phyloP scores from a whole-genome alignment of 1,140 invertebrate species.

The Gerris buenoi region DNA sequence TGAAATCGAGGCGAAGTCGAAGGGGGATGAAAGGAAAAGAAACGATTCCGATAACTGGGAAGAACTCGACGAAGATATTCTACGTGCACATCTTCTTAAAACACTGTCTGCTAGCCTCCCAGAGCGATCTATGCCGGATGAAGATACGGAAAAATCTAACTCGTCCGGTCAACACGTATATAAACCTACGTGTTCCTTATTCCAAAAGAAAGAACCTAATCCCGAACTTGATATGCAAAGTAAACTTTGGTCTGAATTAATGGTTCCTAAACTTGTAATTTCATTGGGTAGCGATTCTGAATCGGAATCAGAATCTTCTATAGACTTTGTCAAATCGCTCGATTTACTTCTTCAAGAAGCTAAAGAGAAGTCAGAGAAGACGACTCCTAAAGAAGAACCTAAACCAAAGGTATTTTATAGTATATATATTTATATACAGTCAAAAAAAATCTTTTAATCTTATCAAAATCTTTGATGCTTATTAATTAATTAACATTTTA shows the following conservation, averaged over 20 bases:
- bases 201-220: constrained; percentile 3
- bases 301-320: background rate
- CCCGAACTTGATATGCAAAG: background rate
- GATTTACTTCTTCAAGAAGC: background rate
- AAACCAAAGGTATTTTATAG: background rate
- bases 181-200: background rate
- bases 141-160: background rate
- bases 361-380: background rate
- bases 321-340: background rate
- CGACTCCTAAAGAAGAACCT: background rate
- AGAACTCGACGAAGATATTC: constrained; percentile 15
- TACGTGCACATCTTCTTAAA: constrained; percentile 13
- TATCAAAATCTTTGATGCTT: no score
- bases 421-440: no score
- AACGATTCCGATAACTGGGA: constrained; percentile 11
- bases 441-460: no score
- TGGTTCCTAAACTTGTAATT: background rate
- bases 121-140: background rate
- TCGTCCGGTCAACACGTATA: background rate
- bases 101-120: background rate
- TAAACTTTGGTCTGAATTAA: background rate
- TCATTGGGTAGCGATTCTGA: constrained; percentile 1
- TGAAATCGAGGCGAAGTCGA: background rate
- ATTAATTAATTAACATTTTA: no score
- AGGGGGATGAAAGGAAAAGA: background rate